Evolutionary conservation across 1,140 invertebrate species (phyloP).

Genomic region (Micrasema longulum): DNA sequence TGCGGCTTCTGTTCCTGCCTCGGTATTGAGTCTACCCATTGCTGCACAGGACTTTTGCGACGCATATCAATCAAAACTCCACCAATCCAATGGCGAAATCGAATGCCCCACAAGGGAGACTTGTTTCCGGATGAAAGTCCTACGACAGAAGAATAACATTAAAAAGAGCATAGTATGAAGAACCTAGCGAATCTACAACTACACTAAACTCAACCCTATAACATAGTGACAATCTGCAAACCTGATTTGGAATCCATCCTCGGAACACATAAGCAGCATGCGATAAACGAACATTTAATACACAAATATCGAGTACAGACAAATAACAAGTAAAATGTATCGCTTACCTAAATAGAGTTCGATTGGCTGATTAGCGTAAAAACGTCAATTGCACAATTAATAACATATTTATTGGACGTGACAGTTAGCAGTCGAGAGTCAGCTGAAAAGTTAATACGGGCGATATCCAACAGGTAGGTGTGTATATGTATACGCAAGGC

Average conservation of each 20-base stretch:
- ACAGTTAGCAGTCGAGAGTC: conserved; percentile 29
- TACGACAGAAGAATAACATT: conserved; percentile 7
- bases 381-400: conserved; percentile 31
- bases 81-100: conserved; percentile 65
- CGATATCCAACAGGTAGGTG: conserved; percentile 32
- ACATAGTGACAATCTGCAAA: conserved; percentile 42
- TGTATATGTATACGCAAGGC: conserved; percentile 5
- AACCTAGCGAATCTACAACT: neutral
- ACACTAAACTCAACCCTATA: neutral
- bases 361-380: conserved; percentile 25
- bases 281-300: conserved; percentile 46
- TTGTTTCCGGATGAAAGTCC: conserved; percentile 27
- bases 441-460: conserved; percentile 18
- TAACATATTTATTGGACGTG: conserved; percentile 40
- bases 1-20: conserved; percentile 52
- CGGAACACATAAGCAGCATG: conserved; percentile 42
- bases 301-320: conserved; percentile 40
- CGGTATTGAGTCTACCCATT: conserved; percentile 66
- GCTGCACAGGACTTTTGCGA: conserved; percentile 66
- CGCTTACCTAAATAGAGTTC: conserved; percentile 33
- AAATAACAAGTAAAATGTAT: conserved; percentile 40
- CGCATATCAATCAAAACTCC: conserved; percentile 67
- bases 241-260: conserved; percentile 52
- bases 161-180: neutral
- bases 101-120: conserved; percentile 60